Conservation (phyloP, 2,888 invertebrate genomes). For the Leptinotarsa rubiginosa region DNA sequence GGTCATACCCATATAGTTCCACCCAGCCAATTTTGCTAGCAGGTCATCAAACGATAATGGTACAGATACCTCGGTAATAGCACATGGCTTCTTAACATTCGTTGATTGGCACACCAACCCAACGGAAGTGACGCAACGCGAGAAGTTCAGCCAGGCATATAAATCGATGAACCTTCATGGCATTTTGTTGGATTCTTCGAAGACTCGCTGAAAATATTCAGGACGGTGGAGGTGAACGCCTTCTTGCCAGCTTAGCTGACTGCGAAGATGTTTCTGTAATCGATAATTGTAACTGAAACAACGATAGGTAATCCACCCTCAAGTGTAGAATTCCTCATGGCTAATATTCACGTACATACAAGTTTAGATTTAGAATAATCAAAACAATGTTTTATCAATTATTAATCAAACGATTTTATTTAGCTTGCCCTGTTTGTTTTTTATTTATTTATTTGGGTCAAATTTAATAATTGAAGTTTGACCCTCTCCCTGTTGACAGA, state of each 20-base stretch:
- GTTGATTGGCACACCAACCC: constrained; percentile 24
- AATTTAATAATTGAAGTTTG: too few relatives aligned
- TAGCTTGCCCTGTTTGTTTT: too few relatives aligned
- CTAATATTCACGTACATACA: too few relatives aligned
- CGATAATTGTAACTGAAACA: neutral
- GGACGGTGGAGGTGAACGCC: neutral
- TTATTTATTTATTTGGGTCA: too few relatives aligned
- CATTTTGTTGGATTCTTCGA: constrained; percentile 10
- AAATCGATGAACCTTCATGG: constrained; percentile 11
- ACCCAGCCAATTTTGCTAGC: constrained; percentile 4
- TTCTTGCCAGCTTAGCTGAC: neutral
- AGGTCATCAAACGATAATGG: constrained; percentile 27
- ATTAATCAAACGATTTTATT: too few relatives aligned
- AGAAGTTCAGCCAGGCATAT: constrained; percentile 21
- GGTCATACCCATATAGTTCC: constrained; percentile 16
- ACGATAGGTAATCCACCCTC: neutral
- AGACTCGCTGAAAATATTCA: neutral
- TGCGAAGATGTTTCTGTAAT: neutral
- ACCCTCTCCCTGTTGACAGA: too few relatives aligned
- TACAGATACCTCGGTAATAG: constrained; percentile 20
- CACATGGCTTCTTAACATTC: constrained; percentile 15
- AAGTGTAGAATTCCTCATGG: neutral
- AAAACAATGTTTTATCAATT: too few relatives aligned
- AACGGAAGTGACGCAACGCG: constrained; percentile 18
- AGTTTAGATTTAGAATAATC: too few relatives aligned